Conservation (phyloP, 2,113 vertebrate species). For the Uropsilus gracilis region DNA sequence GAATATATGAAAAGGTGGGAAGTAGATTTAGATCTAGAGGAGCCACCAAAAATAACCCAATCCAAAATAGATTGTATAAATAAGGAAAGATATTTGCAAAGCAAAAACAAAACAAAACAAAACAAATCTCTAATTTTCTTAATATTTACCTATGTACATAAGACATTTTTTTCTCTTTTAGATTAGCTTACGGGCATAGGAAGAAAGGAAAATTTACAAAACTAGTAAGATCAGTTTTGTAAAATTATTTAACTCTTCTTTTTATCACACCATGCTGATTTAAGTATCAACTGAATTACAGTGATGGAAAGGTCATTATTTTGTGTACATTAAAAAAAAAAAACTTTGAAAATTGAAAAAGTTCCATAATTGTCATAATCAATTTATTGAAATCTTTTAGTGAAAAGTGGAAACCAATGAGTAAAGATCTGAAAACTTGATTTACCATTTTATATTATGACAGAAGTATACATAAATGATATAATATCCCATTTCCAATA, state of each 20-base stretch:
- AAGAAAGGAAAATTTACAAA: not conserved
- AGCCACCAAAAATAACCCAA: not conserved
- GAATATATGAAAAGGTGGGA: not conserved
- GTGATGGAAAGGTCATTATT: not conserved
- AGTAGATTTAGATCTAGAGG: not conserved
- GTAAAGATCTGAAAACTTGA: not conserved
- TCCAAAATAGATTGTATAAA: not conserved
- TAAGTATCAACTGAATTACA: conserved; percentile 10
- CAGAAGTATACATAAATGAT: conserved; percentile 3
- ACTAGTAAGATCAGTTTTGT: not conserved
- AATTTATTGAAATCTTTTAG: not conserved
- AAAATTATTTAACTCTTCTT: not conserved
- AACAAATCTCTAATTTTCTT: conserved; percentile 2
- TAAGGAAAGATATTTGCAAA: not conserved
- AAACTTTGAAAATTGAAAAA: not conserved
- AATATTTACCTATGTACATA: not conserved
- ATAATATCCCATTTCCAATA: conserved; percentile 44
- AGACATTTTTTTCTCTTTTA: not conserved
- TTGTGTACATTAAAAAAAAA: not conserved
- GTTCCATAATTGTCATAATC: not conserved
- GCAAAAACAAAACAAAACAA: no score
- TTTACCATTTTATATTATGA: conserved; percentile 6
- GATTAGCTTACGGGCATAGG: not conserved
- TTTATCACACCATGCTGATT: not conserved
- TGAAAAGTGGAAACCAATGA: conserved; percentile 30